Conservation (phyloP, 2,797 vertebrate species). For the Pyrocephalus nanus region DNA sequence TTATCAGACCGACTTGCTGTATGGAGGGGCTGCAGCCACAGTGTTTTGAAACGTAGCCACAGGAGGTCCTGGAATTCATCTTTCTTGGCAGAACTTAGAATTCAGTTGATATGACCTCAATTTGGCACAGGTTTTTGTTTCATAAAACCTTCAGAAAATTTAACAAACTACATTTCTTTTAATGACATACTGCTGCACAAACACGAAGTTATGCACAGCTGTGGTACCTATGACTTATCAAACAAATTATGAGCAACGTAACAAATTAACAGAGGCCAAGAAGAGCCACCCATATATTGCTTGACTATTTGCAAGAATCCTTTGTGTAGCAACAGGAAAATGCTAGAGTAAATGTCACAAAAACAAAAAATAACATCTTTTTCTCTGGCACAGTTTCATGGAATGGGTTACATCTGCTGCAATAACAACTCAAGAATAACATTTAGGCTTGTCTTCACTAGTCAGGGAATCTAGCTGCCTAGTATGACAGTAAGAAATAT, state of each 20-base stretch:
- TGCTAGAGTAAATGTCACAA: neutral
- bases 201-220: conserved; percentile 46
- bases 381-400: neutral
- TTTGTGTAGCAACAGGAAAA: conserved; percentile 39
- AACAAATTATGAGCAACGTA: neutral
- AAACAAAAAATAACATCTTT: neutral
- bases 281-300: neutral
- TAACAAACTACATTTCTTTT: conserved; percentile 10
- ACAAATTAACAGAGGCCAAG: conserved; percentile 34
- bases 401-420: conserved; percentile 12
- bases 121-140: conserved; percentile 30
- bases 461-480: neutral
- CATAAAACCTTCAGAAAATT: conserved; percentile 29
- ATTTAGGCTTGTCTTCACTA: neutral
- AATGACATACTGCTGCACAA: conserved; percentile 28
- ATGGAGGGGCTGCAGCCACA: neutral
- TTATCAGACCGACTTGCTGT: neutral
- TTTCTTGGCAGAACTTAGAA: conserved; percentile 19
- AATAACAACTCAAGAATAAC: neutral
- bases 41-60: neutral
- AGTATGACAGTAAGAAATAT: neutral
- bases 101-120: conserved; percentile 37
- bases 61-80: conserved; percentile 27
- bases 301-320: neutral
- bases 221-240: conserved; percentile 33